Conservation (phyloP, 2,113 vertebrate species). For the Myotis davidii region DNA sequence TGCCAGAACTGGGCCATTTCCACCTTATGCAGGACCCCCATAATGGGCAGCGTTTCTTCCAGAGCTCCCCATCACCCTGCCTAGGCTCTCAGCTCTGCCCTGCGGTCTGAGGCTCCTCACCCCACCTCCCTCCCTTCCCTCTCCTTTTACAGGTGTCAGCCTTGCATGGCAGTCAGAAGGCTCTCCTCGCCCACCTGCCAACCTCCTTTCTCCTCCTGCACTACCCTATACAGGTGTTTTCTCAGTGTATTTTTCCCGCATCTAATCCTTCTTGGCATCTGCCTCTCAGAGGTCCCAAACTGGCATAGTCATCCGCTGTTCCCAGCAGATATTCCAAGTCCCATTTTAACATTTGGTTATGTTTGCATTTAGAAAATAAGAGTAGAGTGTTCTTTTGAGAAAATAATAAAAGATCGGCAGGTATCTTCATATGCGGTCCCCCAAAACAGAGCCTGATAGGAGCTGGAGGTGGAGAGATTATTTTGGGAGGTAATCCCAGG, state of each 20-base stretch:
- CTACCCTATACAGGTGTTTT: neutral
- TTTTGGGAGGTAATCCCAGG: neutral
- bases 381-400: neutral
- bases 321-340: neutral
- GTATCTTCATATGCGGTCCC: neutral
- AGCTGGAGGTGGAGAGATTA: neutral
- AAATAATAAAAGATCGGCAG: neutral
- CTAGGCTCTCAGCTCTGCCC: neutral
- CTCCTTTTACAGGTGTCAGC: neutral
- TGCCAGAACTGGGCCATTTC: neutral
- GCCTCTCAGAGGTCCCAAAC: neutral
- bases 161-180: neutral
- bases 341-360: neutral
- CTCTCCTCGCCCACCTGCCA: neutral
- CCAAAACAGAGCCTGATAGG: neutral
- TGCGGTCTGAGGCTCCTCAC: neutral
- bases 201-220: neutral
- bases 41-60: rapidly evolving
- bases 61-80: neutral
- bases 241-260: neutral
- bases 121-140: neutral
- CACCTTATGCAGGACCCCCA: neutral
- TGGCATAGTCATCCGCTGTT: neutral
- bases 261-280: neutral
- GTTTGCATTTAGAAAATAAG: neutral